Conservation (phyloP, 2,888 invertebrate genomes). For the Nipponacmea schrenckii region DNA sequence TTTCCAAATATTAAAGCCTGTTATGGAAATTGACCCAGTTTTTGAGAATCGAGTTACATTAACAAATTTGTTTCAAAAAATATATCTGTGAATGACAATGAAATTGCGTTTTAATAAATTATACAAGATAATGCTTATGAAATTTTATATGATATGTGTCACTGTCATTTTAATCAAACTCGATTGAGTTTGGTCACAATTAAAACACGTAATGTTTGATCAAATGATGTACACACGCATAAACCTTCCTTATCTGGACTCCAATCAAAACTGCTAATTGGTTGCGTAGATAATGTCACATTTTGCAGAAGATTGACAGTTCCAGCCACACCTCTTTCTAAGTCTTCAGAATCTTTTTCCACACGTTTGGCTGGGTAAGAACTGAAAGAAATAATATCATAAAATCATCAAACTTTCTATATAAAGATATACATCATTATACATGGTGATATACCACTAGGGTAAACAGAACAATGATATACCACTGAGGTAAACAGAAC, state of each 20-base stretch:
- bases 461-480: too few relatives aligned
- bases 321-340: conserved; percentile 81
- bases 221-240: conserved; percentile 89
- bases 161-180: conserved; percentile 30
- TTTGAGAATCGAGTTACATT: too few relatives aligned
- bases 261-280: conserved; percentile 91
- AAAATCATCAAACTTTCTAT: background rate
- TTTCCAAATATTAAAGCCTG: too few relatives aligned
- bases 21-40: too few relatives aligned
- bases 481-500: too few relatives aligned
- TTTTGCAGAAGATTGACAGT: conserved; percentile 82
- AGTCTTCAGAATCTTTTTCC: conserved; percentile 78
- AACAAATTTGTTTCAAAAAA: too few relatives aligned
- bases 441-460: too few relatives aligned
- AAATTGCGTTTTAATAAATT: too few relatives aligned
- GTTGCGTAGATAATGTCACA: conserved; percentile 84
- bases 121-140: too few relatives aligned
- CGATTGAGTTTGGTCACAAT: conserved; percentile 83
- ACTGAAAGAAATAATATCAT: conserved; percentile 68
- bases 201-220: conserved; percentile 87
- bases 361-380: conserved; percentile 83
- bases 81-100: too few relatives aligned
- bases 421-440: too few relatives aligned
- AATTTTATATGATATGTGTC: too few relatives aligned
- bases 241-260: conserved; percentile 89